These are phyloP conservation scores for Urocynchramus pylzowi DNA, from an alignment of 2,113 vertebrate genomes.

Conservation along the genomic window DNA sequence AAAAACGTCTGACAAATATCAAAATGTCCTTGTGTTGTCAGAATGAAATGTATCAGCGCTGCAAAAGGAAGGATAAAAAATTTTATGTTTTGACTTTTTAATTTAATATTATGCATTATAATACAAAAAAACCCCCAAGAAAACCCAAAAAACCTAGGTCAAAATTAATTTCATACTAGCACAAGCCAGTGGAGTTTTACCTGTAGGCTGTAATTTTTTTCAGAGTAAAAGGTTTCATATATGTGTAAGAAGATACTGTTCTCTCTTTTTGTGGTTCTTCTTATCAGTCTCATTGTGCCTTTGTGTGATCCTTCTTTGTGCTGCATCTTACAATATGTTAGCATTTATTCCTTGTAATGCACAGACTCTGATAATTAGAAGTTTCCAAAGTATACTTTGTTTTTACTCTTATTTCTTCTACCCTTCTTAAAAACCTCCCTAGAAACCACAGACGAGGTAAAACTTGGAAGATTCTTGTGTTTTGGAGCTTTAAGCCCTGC, in stretches of 20 bases:
- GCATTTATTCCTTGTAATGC: neutral
- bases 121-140: neutral
- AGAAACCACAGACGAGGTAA: neutral
- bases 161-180: constrained; percentile 29
- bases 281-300: neutral
- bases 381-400: neutral
- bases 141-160: neutral
- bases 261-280: neutral
- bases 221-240: neutral
- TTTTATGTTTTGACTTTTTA: constrained; percentile 23
- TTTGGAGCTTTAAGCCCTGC: neutral
- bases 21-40: constrained; percentile 22
- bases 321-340: neutral
- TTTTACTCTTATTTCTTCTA: neutral
- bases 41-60: neutral
- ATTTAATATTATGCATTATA: constrained; percentile 13
- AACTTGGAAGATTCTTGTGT: neutral
- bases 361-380: neutral
- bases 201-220: constrained; percentile 29
- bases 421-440: neutral
- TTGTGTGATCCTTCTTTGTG: neutral
- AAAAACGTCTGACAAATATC: constrained; percentile 22
- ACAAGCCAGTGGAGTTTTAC: neutral
- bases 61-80: constrained; percentile 14
- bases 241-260: neutral